Conservation (phyloP, 1,140 invertebrate genomes). For the Brachionus paranguensis region DNA sequence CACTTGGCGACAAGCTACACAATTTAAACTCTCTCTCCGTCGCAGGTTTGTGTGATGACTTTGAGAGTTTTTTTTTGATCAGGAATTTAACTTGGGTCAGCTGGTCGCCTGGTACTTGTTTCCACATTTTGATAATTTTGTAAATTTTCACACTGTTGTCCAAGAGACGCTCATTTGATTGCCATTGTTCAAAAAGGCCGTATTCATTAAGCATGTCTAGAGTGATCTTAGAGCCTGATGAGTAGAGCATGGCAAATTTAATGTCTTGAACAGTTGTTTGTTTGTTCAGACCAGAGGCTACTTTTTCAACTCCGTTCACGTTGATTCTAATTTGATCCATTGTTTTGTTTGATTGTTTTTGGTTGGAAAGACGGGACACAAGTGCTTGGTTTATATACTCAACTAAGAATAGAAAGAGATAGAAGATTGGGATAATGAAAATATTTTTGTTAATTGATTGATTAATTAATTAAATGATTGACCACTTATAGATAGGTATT, state of each 20-base stretch:
- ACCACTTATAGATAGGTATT: neutral
- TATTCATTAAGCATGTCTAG: neutral
- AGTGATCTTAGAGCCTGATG: neutral
- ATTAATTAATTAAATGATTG: neutral
- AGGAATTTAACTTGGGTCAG: conserved; percentile 21
- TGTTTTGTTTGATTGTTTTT: neutral
- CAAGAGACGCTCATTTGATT: conserved; percentile 32
- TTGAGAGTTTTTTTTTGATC: neutral
- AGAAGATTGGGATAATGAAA: neutral
- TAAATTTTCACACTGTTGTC: conserved; percentile 27
- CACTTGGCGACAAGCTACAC: neutral
- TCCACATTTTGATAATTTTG: conserved; percentile 34
- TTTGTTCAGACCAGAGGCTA: conserved; percentile 24
- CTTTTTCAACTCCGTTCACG: conserved; percentile 21
- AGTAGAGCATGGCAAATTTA: conserved; percentile 33
- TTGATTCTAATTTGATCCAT: conserved; percentile 16
- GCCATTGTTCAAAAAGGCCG: conserved; percentile 36
- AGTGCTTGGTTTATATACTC: neutral
- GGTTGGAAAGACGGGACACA: neutral
- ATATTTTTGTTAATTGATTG: neutral
- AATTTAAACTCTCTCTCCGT: neutral
- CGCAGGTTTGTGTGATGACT: neutral
- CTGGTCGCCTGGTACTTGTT: conserved; percentile 19
- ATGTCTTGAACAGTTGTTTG: conserved; percentile 22
- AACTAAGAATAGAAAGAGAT: neutral